These are phyloP conservation scores for Drosophila colorata DNA, from an alignment of 2,888 invertebrate genomes.

Conservation along the genomic window DNA sequence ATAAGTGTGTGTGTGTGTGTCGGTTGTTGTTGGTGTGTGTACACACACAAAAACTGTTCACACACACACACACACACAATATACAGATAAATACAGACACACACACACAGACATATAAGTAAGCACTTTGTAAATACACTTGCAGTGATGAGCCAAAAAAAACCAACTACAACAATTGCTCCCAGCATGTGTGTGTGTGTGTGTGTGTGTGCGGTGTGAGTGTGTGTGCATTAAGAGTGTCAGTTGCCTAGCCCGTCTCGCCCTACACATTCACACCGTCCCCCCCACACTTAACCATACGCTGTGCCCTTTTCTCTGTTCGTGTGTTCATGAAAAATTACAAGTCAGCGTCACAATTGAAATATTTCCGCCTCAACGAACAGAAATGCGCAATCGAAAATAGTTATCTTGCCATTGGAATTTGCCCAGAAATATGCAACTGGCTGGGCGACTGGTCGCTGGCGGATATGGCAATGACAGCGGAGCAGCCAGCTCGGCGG, in stretches of 20 bases:
- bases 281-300: slow-evolving; percentile 5
- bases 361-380: slow-evolving; percentile 80
- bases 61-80: slow-evolving; percentile 16
- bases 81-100: slow-evolving; percentile 9
- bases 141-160: slow-evolving; percentile 55
- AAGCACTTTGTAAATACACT: slow-evolving; percentile 52
- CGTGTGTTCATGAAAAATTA: slow-evolving; percentile 78
- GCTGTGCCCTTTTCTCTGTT: slow-evolving; percentile 25
- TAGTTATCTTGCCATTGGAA: slow-evolving; percentile 74
- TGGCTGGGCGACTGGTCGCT: slow-evolving; percentile 31
- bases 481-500: slow-evolving; percentile 4
- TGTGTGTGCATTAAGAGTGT: slow-evolving; percentile 50
- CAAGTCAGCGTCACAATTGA: slow-evolving; percentile 80
- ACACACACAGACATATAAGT: slow-evolving; percentile 8
- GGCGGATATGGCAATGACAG: slow-evolving; percentile 44
- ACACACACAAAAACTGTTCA: slow-evolving; percentile 24
- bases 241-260: slow-evolving; percentile 36
- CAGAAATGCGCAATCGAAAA: slow-evolving; percentile 80
- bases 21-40: slow-evolving; percentile 3
- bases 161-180: slow-evolving; percentile 37
- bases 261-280: not conserved
- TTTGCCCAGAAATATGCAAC: slow-evolving; percentile 68
- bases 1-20: slow-evolving; percentile 3
- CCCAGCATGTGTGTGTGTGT: slow-evolving; percentile 1
- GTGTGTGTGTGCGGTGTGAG: slow-evolving; percentile 10